These are phyloP conservation scores for Rhagonycha fulva DNA, from an alignment of 2,888 invertebrate genomes.

Conservation along the genomic window DNA sequence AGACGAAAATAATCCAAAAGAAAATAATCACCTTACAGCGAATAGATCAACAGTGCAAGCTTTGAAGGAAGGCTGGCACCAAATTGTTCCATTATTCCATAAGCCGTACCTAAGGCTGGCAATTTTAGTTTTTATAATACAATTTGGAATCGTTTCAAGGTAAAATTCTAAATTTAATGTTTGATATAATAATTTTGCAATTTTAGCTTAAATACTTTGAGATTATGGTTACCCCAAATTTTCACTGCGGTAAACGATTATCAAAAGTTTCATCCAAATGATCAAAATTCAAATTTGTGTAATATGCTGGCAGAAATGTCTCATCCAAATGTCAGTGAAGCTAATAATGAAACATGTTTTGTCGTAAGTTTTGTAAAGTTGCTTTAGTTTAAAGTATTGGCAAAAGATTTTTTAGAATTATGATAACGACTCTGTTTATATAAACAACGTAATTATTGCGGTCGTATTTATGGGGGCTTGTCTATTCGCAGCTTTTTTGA, in stretches of 20 bases:
- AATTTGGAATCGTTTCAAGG: conserved; percentile 70
- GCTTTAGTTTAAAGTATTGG: background rate
- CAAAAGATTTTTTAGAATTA: conserved; percentile 39
- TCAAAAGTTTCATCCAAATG: conserved; percentile 40
- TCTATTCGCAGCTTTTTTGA: conserved; percentile 60
- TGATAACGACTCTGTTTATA: conserved; percentile 59
- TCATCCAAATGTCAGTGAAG: conserved; percentile 29
- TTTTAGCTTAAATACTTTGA: conserved; percentile 70
- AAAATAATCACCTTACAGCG: conserved; percentile 47
- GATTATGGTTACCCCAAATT: conserved; percentile 86
- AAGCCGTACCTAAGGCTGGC: conserved; percentile 66
- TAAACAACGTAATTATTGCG: conserved; percentile 72
- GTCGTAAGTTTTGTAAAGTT: conserved; percentile 31
- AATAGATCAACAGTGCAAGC: conserved; percentile 53
- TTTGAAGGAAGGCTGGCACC: conserved; percentile 62
- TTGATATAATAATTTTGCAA: background rate
- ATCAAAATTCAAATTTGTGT: conserved; percentile 51
- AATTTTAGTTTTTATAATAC: conserved; percentile 65
- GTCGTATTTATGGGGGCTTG: conserved; percentile 66
- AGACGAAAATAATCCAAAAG: conserved; percentile 44
- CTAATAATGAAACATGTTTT: conserved; percentile 23
- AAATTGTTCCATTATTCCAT: conserved; percentile 68
- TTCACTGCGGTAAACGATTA: conserved; percentile 69
- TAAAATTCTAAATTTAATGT: conserved; percentile 46
- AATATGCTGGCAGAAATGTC: conserved; percentile 58